A percentile compares a stretch with the other conserved stretches of the same genome.
Conservation (phyloP, 2,113 vertebrate genomes). For the Kryptolebias marmoratus region DNA sequence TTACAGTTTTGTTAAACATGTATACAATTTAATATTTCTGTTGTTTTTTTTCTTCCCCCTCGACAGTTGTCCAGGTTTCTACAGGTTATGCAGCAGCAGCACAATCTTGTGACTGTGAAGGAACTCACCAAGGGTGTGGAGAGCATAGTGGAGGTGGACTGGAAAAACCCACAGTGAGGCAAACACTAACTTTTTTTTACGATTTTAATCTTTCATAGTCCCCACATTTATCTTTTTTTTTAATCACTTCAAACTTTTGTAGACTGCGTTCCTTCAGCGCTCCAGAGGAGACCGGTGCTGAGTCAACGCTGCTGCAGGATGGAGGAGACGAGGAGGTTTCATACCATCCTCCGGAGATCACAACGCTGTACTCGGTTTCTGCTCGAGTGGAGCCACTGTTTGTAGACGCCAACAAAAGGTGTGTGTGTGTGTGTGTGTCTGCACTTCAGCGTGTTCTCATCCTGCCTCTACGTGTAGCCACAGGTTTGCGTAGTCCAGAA, state of each 20-base stretch:
- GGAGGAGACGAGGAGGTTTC: constrained; percentile 74
- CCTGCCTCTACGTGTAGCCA: background rate
- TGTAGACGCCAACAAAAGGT: constrained; percentile 89
- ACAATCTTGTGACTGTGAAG: constrained; percentile 88
- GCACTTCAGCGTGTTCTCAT: background rate
- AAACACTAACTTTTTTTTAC: background rate
- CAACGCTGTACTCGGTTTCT: constrained; percentile 86
- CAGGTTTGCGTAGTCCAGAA: constrained; percentile 16
- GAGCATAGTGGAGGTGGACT: constrained; percentile 94
- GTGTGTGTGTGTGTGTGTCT: constrained; percentile 74
- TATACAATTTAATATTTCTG: background rate
- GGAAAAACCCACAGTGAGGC: constrained; percentile 90
- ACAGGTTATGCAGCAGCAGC: constrained; percentile 89
- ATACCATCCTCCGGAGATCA: constrained; percentile 92
- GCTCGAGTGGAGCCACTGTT: constrained; percentile 89
- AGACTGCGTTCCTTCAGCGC: constrained; percentile 87
- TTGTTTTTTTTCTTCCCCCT: constrained; percentile 1
- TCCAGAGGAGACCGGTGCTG: constrained; percentile 75
- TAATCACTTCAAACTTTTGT: constrained; percentile 22
- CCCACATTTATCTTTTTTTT: constrained; percentile 4
- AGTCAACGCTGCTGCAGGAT: constrained; percentile 65
- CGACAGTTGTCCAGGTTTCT: constrained; percentile 94
- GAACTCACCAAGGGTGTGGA: constrained; percentile 96
- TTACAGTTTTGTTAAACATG: no score
- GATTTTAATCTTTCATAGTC: background rate